phyloP scores from a whole-genome alignment of 2,797 vertebrate species.

The Antennarius maculatus region DNA sequence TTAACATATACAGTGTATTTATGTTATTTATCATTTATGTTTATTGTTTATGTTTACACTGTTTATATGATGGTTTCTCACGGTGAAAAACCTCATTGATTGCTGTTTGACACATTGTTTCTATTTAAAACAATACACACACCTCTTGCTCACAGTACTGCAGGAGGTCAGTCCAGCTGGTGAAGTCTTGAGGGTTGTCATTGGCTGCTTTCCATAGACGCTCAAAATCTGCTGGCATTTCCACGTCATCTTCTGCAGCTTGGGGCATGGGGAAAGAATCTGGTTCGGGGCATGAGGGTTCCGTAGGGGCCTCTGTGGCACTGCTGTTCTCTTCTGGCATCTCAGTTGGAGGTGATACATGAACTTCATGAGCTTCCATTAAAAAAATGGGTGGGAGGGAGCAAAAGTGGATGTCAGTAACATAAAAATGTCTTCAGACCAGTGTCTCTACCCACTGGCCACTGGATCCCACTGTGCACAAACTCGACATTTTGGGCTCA shows the following conservation, averaged over 20 bases:
- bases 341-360: conserved; percentile 31
- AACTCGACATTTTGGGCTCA: too few relatives aligned
- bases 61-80: too few relatives aligned
- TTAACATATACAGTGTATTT: too few relatives aligned
- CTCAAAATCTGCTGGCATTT: conserved; percentile 82
- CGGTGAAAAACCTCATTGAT: background rate
- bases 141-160: conserved; percentile 89
- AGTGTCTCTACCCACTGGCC: too few relatives aligned
- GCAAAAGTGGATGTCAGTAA: too few relatives aligned
- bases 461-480: too few relatives aligned
- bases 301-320: conserved; percentile 21
- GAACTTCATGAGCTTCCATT: conserved; percentile 61
- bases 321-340: conserved; percentile 60
- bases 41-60: too few relatives aligned
- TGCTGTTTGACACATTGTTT: background rate
- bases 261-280: conserved; percentile 46
- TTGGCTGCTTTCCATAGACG: conserved; percentile 80
- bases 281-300: conserved; percentile 8
- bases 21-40: too few relatives aligned
- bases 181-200: conserved; percentile 84
- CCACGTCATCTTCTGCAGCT: conserved; percentile 66
- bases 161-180: conserved; percentile 85
- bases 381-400: background rate
- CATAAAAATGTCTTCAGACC: too few relatives aligned
- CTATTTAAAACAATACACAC: conserved; percentile 5